Evolutionary conservation across 37 sponge, comb jelly and placozoan species (phyloP).

Genomic region (Mnemiopsis leidyi): DNA sequence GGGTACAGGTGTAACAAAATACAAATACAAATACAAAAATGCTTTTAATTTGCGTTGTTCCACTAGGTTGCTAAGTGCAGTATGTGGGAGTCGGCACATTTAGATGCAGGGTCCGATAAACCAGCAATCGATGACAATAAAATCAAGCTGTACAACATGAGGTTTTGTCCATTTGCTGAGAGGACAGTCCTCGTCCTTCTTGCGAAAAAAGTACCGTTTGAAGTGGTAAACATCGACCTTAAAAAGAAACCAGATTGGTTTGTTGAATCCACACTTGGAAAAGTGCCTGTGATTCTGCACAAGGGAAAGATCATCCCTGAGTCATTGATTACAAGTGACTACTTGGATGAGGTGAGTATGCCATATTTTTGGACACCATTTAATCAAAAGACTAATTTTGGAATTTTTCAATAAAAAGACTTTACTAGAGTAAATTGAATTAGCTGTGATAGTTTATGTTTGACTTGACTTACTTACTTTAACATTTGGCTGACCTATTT

Average conservation of each 20-base stretch:
- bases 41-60: no score
- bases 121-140: background rate
- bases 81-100: conserved; percentile 2
- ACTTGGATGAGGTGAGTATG: conserved; percentile 30
- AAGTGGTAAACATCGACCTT: background rate
- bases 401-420: no score
- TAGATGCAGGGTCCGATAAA: background rate
- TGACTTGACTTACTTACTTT: no score
- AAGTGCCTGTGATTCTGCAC: conserved; percentile 6
- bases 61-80: no score
- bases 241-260: conserved; percentile 57
- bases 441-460: no score
- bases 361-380: no score
- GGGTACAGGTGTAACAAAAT: no score
- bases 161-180: conserved; percentile 43
- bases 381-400: no score
- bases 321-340: conserved; percentile 25
- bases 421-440: no score
- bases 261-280: background rate
- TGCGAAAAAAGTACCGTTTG: conserved; percentile 4
- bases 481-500: no score
- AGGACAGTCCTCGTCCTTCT: conserved; percentile 20
- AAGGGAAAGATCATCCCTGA: conserved; percentile 49
- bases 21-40: no score
- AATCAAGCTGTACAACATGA: conserved; percentile 48